Base-by-base conservation (phyloP, 1,140 invertebrate genomes). In the Homalodisca vitripennis region DNA sequence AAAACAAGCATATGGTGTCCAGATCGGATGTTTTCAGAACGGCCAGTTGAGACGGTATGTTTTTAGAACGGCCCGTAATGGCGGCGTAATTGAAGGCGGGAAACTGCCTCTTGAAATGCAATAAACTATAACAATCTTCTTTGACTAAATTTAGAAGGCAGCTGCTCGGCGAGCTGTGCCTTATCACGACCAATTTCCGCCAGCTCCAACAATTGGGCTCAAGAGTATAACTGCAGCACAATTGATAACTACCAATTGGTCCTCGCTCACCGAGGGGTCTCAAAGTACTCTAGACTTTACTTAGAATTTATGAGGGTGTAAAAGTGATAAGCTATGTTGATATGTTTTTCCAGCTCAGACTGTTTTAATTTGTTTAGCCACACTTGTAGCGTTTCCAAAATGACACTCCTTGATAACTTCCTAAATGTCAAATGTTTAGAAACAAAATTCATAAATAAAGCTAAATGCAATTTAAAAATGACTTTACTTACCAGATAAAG, bases 91-190 rank as follows among this genome's bases (percentile, higher is more conserved):
- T 64, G 62, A 64, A 64, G 62, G 34, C 31, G 34, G 63, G 63
- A 41, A 66, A 46, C 32, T 41, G 63, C 24, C 63, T 66, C 34
- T 66, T 66, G 63, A 66, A 66, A 64, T 60, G 63, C 34, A 66
- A 46, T 66, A 66, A 41, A 66, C 63, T 46, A 66, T 46, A 27
- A 41, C 63, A 66, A 66, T 66, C 63, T 41, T 66, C 63, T 66
- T 66, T 46, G 32, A 46, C 63, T 66, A 66, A 66, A 66, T 66
- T 66, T 66, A 46, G 32, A 66, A 66, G 55, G 55, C 55, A 60
- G 55, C 55, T 60, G 55, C 55, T 41, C 55, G 55, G 14, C 55
- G 22, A 13, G 14, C 55, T 13, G 24, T 24, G 48, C 55, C 55
- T 60, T 60, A 60, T 60, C 55, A 60, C 55, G 13, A 41, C 26